phyloP scores from a whole-genome alignment of 2,888 invertebrate genomes.

The Brenthis daphne region DNA sequence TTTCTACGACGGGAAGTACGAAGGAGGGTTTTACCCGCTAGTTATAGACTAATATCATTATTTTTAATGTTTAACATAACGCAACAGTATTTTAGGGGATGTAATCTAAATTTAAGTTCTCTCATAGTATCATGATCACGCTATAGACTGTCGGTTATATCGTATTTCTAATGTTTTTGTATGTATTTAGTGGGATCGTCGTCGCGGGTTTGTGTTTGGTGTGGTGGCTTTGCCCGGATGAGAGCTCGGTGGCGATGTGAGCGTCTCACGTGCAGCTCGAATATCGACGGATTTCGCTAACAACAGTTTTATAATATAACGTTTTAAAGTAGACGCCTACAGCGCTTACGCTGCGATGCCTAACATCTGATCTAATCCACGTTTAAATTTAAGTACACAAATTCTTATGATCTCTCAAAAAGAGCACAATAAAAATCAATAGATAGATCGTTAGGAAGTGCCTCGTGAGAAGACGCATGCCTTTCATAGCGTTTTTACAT shows the following conservation, averaged over 20 bases:
- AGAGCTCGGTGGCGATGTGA: slow-evolving; percentile 12
- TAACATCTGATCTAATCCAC: slow-evolving; percentile 50
- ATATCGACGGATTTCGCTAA: neutral
- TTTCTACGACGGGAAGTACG: slow-evolving; percentile 36
- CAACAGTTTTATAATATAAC: neutral
- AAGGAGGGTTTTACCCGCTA: slow-evolving; percentile 45
- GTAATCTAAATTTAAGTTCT: slow-evolving; percentile 76
- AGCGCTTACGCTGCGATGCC: slow-evolving; percentile 25
- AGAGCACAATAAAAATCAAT: slow-evolving; percentile 42
- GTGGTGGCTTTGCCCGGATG: slow-evolving; percentile 39
- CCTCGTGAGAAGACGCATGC: slow-evolving; percentile 59
- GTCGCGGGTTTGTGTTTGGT: slow-evolving; percentile 41
- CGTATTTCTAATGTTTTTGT: slow-evolving; percentile 44
- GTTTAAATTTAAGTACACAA: slow-evolving; percentile 44
- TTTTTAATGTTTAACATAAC: slow-evolving; percentile 75
- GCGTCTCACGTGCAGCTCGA: neutral
- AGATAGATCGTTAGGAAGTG: slow-evolving; percentile 61
- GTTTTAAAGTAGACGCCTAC: neutral
- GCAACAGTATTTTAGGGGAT: slow-evolving; percentile 79
- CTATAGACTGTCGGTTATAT: slow-evolving; percentile 56
- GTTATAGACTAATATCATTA: slow-evolving; percentile 79
- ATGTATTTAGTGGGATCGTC: slow-evolving; percentile 45
- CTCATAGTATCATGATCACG: slow-evolving; percentile 47
- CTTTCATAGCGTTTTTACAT: slow-evolving; percentile 76
- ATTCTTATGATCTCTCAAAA: slow-evolving; percentile 61